Conservation (phyloP, 2,113 vertebrate genomes). For the Paracanthobrama guichenoti region DNA sequence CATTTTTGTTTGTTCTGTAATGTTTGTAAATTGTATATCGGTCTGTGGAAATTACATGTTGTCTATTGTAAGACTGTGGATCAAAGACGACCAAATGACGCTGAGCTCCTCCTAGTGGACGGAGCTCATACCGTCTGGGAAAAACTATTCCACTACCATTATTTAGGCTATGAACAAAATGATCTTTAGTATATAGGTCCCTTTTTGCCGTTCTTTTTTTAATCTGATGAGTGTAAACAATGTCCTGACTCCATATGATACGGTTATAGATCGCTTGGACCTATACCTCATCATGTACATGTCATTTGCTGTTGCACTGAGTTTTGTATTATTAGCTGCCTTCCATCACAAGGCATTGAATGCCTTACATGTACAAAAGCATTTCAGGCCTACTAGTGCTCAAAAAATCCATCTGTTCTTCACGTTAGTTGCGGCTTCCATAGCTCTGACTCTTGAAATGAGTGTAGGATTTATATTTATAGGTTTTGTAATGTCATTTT, state of each 20-base stretch:
- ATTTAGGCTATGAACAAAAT: background rate
- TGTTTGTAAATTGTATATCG: constrained; percentile 51
- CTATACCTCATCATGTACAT: background rate
- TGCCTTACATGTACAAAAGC: constrained; percentile 21
- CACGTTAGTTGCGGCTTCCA: background rate
- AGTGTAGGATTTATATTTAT: background rate
- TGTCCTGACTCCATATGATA: background rate
- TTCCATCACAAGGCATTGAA: constrained; percentile 22
- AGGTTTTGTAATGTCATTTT: background rate
- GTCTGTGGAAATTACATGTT: constrained; percentile 45
- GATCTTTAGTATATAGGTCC: constrained; percentile 25
- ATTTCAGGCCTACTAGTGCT: constrained; percentile 26
- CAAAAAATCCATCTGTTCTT: background rate
- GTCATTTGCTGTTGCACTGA: background rate
- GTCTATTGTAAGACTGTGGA: constrained; percentile 47
- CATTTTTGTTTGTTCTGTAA: constrained; percentile 57
- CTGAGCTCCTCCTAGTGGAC: constrained; percentile 35
- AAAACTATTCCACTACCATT: constrained; percentile 5
- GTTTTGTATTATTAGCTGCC: constrained; percentile 24
- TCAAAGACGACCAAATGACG: constrained; percentile 50
- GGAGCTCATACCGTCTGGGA: constrained; percentile 22
- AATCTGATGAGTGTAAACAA: constrained; percentile 5
- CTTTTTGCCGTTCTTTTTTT: constrained; percentile 3
- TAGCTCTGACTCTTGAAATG: background rate
- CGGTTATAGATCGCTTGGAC: background rate